phyloP scores from a whole-genome alignment of 2,888 invertebrate genomes.

The Molorchus minor region DNA sequence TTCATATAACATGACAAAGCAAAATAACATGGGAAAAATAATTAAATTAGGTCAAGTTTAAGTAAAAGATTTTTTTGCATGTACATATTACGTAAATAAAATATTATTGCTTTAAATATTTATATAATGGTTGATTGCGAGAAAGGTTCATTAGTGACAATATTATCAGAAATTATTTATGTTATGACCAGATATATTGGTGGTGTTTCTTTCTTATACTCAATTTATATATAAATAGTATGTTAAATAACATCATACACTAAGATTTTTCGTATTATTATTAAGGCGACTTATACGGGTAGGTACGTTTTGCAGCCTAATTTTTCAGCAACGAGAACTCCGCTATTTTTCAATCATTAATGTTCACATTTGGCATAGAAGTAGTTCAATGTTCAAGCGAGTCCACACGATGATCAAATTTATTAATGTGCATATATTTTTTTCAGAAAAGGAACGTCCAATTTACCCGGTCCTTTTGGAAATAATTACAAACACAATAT shows the following conservation, averaged over 20 bases:
- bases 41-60: slow-evolving; percentile 19
- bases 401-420: too few relatives aligned
- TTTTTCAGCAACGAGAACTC: too few relatives aligned
- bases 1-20: slow-evolving; percentile 10
- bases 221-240: too few relatives aligned
- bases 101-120: neutral
- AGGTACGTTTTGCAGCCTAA: too few relatives aligned
- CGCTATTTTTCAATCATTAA: too few relatives aligned
- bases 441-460: too few relatives aligned
- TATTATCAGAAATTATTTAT: neutral
- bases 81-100: neutral
- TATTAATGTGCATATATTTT: too few relatives aligned
- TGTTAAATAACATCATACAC: neutral
- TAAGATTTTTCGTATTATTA: neutral
- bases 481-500: too few relatives aligned
- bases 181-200: neutral
- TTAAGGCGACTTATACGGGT: neutral
- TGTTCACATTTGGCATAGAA: too few relatives aligned
- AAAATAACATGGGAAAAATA: slow-evolving; percentile 10
- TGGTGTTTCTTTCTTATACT: neutral
- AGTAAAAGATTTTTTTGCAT: neutral
- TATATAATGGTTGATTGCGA: neutral
- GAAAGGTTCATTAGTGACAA: neutral
- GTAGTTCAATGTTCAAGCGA: too few relatives aligned
- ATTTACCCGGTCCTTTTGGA: too few relatives aligned